A percentile compares a stretch with the other conserved stretches of the same genome.
Conservation (phyloP, 2,113 vertebrate genomes). For the Etia nguti region DNA sequence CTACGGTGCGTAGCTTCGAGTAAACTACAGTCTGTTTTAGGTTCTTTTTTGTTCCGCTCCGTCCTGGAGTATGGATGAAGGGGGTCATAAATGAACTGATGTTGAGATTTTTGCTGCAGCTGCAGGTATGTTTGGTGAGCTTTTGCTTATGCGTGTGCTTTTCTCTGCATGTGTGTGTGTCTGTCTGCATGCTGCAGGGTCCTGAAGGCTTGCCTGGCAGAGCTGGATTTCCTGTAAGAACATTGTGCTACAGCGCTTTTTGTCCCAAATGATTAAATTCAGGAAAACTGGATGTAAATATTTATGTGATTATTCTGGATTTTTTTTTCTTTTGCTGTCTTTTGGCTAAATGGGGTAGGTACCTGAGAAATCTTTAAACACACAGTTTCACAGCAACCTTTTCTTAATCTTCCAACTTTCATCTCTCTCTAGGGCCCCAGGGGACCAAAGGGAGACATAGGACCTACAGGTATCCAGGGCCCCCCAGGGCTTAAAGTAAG, state of each 20-base stretch:
- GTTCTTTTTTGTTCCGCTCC: not conserved
- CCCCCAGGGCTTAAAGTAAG: slow-evolving; percentile 71
- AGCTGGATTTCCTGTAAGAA: slow-evolving; percentile 88
- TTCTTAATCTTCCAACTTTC: not conserved
- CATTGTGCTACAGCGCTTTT: not conserved
- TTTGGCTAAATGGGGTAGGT: slow-evolving; percentile 14
- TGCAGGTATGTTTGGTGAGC: not conserved
- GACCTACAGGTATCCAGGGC: slow-evolving; percentile 76
- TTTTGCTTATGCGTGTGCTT: not conserved
- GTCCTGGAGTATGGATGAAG: not conserved
- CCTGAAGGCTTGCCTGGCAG: slow-evolving; percentile 81
- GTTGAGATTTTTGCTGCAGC: not conserved
- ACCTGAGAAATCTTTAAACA: not conserved
- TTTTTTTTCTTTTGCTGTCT: not conserved
- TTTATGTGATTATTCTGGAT: not conserved
- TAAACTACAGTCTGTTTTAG: not conserved
- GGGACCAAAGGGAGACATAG: slow-evolving; percentile 86
- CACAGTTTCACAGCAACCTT: no score
- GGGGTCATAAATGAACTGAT: not conserved
- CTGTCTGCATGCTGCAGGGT: slow-evolving; percentile 74
- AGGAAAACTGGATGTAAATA: not conserved
- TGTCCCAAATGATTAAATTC: not conserved
- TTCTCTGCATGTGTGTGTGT: not conserved
- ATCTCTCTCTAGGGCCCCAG: slow-evolving; percentile 75
- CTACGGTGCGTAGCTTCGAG: slow-evolving; percentile 69